Evolutionary conservation across 92 coral and sea anemone genomes (phyloP).

Genomic region (Meandrina meandrites): DNA sequence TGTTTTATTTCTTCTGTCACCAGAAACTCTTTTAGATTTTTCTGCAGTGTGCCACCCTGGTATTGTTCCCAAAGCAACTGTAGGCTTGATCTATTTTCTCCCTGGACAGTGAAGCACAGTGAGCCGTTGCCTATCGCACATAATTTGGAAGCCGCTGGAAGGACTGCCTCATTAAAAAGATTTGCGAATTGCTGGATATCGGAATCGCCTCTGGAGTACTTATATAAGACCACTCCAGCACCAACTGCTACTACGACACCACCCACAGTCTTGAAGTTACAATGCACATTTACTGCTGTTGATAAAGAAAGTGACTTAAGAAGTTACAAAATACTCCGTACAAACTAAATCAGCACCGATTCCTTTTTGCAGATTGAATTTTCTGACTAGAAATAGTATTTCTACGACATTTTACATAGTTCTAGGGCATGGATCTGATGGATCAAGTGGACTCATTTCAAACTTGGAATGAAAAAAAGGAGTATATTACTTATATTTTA

Average conservation of each 20-base stretch:
- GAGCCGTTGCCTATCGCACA: not conserved
- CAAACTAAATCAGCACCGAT: not conserved
- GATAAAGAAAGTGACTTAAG: not conserved
- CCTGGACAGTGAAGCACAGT: slow-evolving; percentile 18
- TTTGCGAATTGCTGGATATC: not conserved
- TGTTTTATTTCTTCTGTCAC: slow-evolving; percentile 60
- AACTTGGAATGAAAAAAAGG: too few species aligned
- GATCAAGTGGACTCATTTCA: too few species aligned
- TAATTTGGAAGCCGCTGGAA: not conserved
- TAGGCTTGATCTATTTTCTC: not conserved
- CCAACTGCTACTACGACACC: slow-evolving; percentile 1
- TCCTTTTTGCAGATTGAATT: not conserved
- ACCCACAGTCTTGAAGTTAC: not conserved
- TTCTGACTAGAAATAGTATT: not conserved
- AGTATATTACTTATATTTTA: too few species aligned
- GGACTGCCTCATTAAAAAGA: not conserved
- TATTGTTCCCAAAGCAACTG: slow-evolving; percentile 23
- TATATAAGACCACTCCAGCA: slow-evolving; percentile 4
- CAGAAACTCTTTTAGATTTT: slow-evolving; percentile 39
- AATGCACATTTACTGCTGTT: slow-evolving; percentile 1
- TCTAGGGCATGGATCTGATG: not conserved
- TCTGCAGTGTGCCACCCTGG: slow-evolving; percentile 42
- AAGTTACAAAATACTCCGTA: not conserved
- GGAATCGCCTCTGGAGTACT: slow-evolving; percentile 1
- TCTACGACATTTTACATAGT: not conserved